These are phyloP conservation scores for Astyanax mexicanus DNA, from an alignment of 2,797 vertebrate species.

Conservation along the genomic window DNA sequence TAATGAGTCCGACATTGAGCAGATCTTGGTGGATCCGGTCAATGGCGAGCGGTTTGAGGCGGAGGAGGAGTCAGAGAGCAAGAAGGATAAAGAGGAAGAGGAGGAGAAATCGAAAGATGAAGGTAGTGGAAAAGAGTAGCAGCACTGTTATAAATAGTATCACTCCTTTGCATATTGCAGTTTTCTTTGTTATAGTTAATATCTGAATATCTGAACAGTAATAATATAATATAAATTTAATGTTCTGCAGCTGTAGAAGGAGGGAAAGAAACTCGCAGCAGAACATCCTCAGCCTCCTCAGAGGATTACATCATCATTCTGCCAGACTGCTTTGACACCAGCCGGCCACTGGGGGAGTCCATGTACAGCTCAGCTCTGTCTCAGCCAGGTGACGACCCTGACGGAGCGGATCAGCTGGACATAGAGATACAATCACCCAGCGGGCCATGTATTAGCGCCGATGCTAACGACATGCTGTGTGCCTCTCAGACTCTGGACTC, in stretches of 20 bases:
- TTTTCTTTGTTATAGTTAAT: too few relatives aligned
- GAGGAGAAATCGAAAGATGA: slow-evolving; percentile 13
- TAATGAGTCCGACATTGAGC: slow-evolving; percentile 59
- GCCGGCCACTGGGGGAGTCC: slow-evolving; percentile 90
- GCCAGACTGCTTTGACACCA: slow-evolving; percentile 96
- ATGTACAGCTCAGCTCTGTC: slow-evolving; percentile 93
- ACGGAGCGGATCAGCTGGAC: slow-evolving; percentile 36
- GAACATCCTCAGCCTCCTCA: slow-evolving; percentile 88
- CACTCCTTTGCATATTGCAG: too few relatives aligned
- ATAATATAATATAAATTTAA: too few relatives aligned
- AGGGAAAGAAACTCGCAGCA: slow-evolving; percentile 82
- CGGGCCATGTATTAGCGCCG: slow-evolving; percentile 49
- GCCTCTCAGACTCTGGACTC: slow-evolving; percentile 83
- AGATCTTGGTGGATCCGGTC: slow-evolving; percentile 55
- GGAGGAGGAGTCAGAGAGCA: slow-evolving; percentile 38
- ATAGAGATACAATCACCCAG: slow-evolving; percentile 28
- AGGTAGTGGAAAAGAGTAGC: too few relatives aligned
- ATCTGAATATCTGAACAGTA: not conserved
- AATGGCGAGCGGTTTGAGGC: slow-evolving; percentile 47
- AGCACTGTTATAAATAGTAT: too few relatives aligned
- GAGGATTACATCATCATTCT: slow-evolving; percentile 96
- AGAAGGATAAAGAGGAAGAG: slow-evolving; percentile 36
- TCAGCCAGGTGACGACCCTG: slow-evolving; percentile 76
- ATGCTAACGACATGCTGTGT: slow-evolving; percentile 78
- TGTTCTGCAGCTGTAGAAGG: not conserved